Evolutionary conservation across 2,797 vertebrate species (phyloP), one percentile per base, ranked within the genome.

Genomic region (Lerista edwardsae): DNA sequence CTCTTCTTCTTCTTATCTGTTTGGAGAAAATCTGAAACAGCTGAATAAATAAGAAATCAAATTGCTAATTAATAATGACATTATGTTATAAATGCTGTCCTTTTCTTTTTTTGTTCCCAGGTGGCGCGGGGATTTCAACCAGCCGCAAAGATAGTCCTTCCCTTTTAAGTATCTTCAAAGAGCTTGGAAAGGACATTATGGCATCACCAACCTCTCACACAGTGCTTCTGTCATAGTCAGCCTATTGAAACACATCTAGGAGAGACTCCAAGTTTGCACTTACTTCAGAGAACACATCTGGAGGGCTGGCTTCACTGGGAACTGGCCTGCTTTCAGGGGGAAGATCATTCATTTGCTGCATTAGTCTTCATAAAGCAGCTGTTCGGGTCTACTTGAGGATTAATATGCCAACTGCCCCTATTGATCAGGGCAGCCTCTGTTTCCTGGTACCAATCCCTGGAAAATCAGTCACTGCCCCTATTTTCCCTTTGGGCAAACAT

Each of bases 251-350:
- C 31, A 55, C 44, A 51, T 67, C 21, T 79, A 79, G 41, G 41
- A 79, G 64, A 34, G n/a, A 67, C 64, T 34, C 75, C 78, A 79
- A 79, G 39, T 79, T 51, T 67, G 44, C 64, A 67, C n/a, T 65
- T 51, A 68, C 6, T 79, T 79, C 23, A 79, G 31, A 79, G 31
- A 67, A 8, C n/a, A 34, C n/a, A 79, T 79, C 78, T 79, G 78
- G 62, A 55, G 21, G 31, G 44, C n/a, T 55, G 21, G 44, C n/a
- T 51, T 79, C 23, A 31, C 17, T 68, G 44, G 21, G 44, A 47
- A 51, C 34, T 79, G 41, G 44, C 29, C n/a, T 79, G 31, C 64
- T 67, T 79, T 79, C n/a, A 67, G 51, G 77, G 51, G 34, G 23
- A 65, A 79, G 12, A 23, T 34, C 78, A 79, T 79, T 68, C n/a